Conservation (phyloP, 1,140 invertebrate genomes). For the Formica selysi region DNA sequence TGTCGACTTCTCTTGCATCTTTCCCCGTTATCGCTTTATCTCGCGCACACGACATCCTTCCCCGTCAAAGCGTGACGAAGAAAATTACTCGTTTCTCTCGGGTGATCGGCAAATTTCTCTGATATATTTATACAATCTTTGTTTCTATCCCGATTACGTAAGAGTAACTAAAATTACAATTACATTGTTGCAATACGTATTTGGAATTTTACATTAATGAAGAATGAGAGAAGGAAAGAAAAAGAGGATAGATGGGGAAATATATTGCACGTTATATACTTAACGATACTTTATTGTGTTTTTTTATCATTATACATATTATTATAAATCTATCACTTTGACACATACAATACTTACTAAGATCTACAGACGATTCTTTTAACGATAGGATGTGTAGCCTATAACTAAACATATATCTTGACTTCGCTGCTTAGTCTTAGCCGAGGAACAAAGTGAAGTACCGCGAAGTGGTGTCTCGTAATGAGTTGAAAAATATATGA, state of each 20-base stretch:
- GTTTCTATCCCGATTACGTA: background rate
- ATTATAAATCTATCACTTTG: slow-evolving; percentile 83
- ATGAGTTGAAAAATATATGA: slow-evolving; percentile 56
- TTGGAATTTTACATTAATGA: too few relatives aligned
- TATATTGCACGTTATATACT: slow-evolving; percentile 65
- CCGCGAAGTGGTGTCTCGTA: slow-evolving; percentile 56
- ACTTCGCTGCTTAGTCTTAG: slow-evolving; percentile 68
- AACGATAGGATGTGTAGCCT: slow-evolving; percentile 68
- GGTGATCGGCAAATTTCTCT: background rate
- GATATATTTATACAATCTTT: background rate
- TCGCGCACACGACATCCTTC: slow-evolving; percentile 8
- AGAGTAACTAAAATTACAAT: background rate
- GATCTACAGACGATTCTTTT: slow-evolving; percentile 73
- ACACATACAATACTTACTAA: slow-evolving; percentile 79
- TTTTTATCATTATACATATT: slow-evolving; percentile 75
- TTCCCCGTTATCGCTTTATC: slow-evolving; percentile 46
- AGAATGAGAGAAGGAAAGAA: background rate
- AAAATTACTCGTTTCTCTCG: slow-evolving; percentile 4
- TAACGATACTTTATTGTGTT: slow-evolving; percentile 81
- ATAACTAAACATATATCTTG: slow-evolving; percentile 76
- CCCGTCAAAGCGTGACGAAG: background rate
- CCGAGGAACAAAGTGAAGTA: slow-evolving; percentile 72
- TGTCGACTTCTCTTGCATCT: slow-evolving; percentile 13
- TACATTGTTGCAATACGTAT: background rate
- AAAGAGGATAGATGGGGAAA: background rate